Evolutionary conservation across 2,797 vertebrate genomes (phyloP), one percentile per base, ranked within the genome.

Genomic region (Enteromius mattozi): DNA sequence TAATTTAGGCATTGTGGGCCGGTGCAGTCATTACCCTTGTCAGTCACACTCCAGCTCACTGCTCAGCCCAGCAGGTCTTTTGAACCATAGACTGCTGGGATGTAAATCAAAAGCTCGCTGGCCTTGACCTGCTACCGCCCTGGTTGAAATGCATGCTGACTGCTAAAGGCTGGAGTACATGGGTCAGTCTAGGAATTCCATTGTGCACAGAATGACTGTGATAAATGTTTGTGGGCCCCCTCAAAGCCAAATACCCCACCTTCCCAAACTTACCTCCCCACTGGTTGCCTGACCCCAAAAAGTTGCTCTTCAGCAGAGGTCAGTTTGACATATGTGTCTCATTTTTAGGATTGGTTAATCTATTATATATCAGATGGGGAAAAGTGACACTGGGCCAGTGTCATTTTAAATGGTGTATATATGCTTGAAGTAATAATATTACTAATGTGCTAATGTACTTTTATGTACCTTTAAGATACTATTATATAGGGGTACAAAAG

Each of bases 51-150:
- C 45, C 80, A 80, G 72, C 71, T 70, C 40, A 49, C 61, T 33
- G 17, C 40, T 76, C 69, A 59, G 8, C 59, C 68, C 68, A 51
- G 70, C 69, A 68, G 81, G 78, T 80, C 83, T 77, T 92, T 92
- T 93, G 91, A 93, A 91, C 91, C 89, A 87, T 89, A 90, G 89
- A 86, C 87, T 85, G 88, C 85, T 8, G 12, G 80, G 83, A 81
- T 45, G 87, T 94, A 92, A 93, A 93, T 93, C 93, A 90, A 80
- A 88, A 85, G 86, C 27, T 72, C 85, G 88, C 87, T 88, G 87
- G 88, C 90, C 91, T 91, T 91, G 91, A 92, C 92, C 93, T 93
- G 42, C 24, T 30, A 74, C 74, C 65, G 47, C 49, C 51, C 49
- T 21, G 24, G 56, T 63, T 74, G 49, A 84, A 83, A 86, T 75